phyloP scores from a whole-genome alignment of 2,797 vertebrate genomes.

The Enteromius argenteus region DNA sequence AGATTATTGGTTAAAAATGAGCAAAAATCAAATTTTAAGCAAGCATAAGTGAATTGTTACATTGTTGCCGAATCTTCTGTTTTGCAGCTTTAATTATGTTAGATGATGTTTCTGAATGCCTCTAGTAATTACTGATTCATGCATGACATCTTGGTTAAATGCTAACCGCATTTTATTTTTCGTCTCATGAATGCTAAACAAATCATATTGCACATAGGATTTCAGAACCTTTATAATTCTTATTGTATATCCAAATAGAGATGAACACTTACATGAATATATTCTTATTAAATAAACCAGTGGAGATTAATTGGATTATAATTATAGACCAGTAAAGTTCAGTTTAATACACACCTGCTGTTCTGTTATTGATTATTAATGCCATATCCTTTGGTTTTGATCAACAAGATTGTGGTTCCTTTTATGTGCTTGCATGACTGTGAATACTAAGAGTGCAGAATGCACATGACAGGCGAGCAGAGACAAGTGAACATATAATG shows the following conservation, averaged over 20 bases:
- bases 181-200: neutral
- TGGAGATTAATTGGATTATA: neutral
- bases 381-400: neutral
- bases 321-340: neutral
- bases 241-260: neutral
- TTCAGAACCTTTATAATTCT: neutral
- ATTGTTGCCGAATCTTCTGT: neutral
- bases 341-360: neutral
- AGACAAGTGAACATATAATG: neutral
- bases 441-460: neutral
- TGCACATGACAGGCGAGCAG: neutral
- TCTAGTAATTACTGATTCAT: neutral
- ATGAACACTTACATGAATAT: neutral
- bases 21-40: neutral
- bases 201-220: neutral
- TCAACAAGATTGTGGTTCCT: neutral
- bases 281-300: neutral
- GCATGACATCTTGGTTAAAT: neutral
- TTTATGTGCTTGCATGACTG: neutral
- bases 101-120: neutral
- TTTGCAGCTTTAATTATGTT: neutral
- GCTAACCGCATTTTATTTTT: neutral
- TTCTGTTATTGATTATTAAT: neutral
- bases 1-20: neutral
- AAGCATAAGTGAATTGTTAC: neutral